phyloP scores from a whole-genome alignment of 1,140 invertebrate species.

The Stegodyphus dumicola region DNA sequence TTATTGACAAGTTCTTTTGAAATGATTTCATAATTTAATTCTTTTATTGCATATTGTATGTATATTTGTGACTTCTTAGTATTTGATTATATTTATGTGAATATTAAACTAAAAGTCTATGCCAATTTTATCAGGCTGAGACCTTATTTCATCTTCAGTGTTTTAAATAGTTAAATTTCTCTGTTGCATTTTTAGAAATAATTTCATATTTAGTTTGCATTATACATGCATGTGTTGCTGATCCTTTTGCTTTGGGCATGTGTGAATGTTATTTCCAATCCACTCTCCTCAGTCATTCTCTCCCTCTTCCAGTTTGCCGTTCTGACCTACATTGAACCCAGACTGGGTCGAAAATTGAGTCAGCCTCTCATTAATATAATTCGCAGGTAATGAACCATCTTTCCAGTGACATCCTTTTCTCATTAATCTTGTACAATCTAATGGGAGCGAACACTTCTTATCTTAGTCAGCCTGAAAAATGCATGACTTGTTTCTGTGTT shows the following conservation, averaged over 20 bases:
- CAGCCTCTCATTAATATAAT: conserved; percentile 89
- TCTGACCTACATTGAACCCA: conserved; percentile 85
- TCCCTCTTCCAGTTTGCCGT: conserved; percentile 80
- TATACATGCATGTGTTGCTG: conserved; percentile 49
- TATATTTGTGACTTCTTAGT: too few relatives aligned
- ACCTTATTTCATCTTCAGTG: too few relatives aligned
- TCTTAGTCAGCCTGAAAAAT: background rate
- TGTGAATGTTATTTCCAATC: conserved; percentile 56
- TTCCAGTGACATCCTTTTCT: conserved; percentile 59
- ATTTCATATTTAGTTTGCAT: conserved; percentile 40
- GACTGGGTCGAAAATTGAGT: conserved; percentile 85
- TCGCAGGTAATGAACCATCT: conserved; percentile 77
- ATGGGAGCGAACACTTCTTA: background rate
- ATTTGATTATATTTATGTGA: too few relatives aligned
- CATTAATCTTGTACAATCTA: background rate
- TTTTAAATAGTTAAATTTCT: background rate
- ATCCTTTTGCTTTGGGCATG: conserved; percentile 57
- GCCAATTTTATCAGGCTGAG: too few relatives aligned
- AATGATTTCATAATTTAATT: too few relatives aligned
- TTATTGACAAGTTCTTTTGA: too few relatives aligned
- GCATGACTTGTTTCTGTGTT: conserved; percentile 1
- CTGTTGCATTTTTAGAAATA: conserved; percentile 31
- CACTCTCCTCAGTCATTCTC: conserved; percentile 61
- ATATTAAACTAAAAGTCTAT: too few relatives aligned
- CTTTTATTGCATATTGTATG: too few relatives aligned